Percentiles rank a stretch among this genome's conserved stretches.
Evolutionary conservation across 2,797 vertebrate genomes (phyloP).

Genomic region (Rhabdophis nuchalis): DNA sequence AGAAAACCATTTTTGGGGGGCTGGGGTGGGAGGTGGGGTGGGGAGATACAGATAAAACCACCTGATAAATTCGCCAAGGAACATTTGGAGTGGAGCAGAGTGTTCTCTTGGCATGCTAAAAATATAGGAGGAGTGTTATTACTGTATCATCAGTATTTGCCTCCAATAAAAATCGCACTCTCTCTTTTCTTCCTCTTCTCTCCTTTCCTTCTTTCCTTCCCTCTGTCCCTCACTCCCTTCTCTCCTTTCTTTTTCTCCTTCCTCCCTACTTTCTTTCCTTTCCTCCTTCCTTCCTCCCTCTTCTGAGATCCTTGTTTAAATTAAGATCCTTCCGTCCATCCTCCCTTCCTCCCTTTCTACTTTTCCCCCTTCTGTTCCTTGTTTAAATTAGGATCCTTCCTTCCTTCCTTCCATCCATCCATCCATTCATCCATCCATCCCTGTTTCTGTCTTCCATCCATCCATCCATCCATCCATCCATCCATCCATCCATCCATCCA

Average conservation of each 20-base stretch:
- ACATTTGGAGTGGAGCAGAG: conserved; percentile 59
- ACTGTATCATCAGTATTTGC: conserved; percentile 45
- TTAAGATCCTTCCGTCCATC: conserved; percentile 2
- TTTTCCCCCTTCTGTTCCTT: conserved; percentile 33
- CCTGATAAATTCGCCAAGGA: conserved; percentile 59
- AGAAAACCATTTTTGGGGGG: neutral
- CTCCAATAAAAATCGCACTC: conserved; percentile 51
- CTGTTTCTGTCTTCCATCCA: neutral
- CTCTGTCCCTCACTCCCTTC: neutral
- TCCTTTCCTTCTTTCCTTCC: neutral
- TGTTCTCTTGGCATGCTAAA: conserved; percentile 55
- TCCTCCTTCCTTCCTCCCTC: conserved; percentile 13
- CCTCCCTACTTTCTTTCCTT: too few relatives aligned
- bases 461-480: too few relatives aligned
- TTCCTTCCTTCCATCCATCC: too few relatives aligned
- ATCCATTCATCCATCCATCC: conserved; percentile 46
- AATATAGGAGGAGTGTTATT: conserved; percentile 56
- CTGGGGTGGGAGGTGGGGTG: too few relatives aligned
- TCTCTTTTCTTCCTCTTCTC: conserved; percentile 31
- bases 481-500: conserved; percentile 31
- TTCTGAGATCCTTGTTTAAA: too few relatives aligned
- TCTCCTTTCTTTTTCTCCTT: neutral
- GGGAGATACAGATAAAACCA: neutral
- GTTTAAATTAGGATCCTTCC: neutral
- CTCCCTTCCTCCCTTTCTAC: neutral